Conservation (phyloP, 1,140 invertebrate species). For the Brachionus manjavacas region DNA sequence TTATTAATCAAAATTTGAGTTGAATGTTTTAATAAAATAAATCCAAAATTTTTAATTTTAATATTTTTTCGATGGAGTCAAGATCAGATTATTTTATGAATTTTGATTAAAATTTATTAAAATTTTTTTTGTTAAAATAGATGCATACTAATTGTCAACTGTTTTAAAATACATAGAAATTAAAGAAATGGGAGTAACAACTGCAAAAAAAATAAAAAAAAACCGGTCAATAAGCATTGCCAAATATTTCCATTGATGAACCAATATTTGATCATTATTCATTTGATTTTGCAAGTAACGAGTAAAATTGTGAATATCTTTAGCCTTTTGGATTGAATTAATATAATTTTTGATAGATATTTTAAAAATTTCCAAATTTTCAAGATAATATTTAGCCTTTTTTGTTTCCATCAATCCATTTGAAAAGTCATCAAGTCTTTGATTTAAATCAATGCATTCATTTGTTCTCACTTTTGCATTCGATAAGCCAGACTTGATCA, state of each 20-base stretch:
- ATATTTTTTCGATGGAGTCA: no score
- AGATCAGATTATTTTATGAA: no score
- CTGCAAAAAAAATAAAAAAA: neutral
- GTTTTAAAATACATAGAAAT: neutral
- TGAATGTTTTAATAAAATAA: no score
- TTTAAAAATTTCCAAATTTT: neutral
- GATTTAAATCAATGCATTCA: neutral
- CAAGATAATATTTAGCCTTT: neutral
- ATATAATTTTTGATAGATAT: neutral
- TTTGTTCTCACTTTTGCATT: neutral
- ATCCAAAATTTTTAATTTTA: no score
- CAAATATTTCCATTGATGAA: constrained; percentile 7
- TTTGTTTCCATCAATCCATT: neutral
- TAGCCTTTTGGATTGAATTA: neutral
- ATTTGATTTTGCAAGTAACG: neutral
- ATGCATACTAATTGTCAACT: neutral
- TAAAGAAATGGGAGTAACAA: neutral
- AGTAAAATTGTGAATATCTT: neutral
- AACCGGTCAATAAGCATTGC: neutral
- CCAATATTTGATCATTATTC: neutral
- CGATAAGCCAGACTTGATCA: neutral
- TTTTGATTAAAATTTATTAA: no score
- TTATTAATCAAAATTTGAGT: no score
- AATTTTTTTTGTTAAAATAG: no score
- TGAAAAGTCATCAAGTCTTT: neutral